Conservation (phyloP, 2,113 vertebrate species). For the Sinocyclocheilus anophthalmus region DNA sequence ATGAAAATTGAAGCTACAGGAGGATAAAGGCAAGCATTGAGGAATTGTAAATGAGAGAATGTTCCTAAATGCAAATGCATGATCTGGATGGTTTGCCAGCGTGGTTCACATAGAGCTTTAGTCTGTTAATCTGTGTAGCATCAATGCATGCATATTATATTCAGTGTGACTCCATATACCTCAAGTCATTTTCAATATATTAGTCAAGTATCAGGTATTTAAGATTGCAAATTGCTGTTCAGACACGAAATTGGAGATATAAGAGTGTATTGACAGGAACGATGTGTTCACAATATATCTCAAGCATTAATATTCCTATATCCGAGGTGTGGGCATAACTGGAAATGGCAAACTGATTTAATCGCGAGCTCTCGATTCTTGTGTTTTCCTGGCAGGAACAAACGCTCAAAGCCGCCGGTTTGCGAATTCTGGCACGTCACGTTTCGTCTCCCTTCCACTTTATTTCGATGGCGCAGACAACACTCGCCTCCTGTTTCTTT, state of each 20-base stretch:
- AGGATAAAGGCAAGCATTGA: constrained; percentile 47
- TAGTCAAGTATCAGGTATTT: constrained; percentile 20
- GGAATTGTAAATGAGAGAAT: constrained; percentile 60
- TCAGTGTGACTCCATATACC: constrained; percentile 8
- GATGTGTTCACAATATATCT: background rate
- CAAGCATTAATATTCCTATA: background rate
- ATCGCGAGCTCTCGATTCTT: constrained; percentile 41
- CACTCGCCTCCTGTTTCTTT: constrained; percentile 75
- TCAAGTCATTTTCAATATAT: constrained; percentile 19
- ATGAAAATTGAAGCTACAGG: constrained; percentile 67
- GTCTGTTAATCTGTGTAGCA: constrained; percentile 1
- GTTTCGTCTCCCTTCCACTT: constrained; percentile 24
- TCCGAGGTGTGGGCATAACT: constrained; percentile 49
- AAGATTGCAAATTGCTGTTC: constrained; percentile 32
- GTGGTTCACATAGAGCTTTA: constrained; percentile 29
- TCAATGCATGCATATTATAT: constrained; percentile 42
- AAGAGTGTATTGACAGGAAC: constrained; percentile 4
- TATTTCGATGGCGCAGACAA: constrained; percentile 45
- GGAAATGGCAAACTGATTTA: constrained; percentile 65
- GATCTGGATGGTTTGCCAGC: constrained; percentile 11
- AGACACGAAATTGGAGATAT: constrained; percentile 30
- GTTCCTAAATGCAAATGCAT: constrained; percentile 40
- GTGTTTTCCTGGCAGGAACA: constrained; percentile 53
- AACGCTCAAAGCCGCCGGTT: constrained; percentile 54
- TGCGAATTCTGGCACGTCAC: constrained; percentile 26